Base-by-base conservation (phyloP, 1,140 invertebrate species). In the Phymorhynchus buccinoides region DNA sequence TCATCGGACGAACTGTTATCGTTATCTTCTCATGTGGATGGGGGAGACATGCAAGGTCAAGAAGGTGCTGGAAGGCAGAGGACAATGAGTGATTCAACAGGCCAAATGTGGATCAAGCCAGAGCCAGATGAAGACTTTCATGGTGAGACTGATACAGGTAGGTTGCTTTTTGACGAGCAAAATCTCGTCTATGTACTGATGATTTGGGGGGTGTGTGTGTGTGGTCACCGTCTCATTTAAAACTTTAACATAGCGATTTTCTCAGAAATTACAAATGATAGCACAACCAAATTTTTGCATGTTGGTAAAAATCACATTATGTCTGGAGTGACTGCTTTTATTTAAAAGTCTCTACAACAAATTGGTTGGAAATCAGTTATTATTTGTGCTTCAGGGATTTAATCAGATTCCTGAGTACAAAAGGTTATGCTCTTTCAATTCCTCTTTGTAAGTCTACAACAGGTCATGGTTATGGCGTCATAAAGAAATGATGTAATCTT, bases 51-150 rank as follows among this genome's bases (percentile, higher is more conserved):
- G 48, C 42, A n/a, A 52, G 32, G 32, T 52, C 79, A 35, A 9
- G 32, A 7, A 35, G 32, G 79, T 35, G 16, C 48, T 14, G 48
- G 79, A 32, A 14, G 48, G 44, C 42, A 41, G 7, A 56, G 32
- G 79, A 22, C 71, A 73, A 7, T 39, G 9, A 39, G 30, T 66
- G 80, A 81, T 27, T 22, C 80, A 66, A 35, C 80, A 35, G 37
- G 48, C 27, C 80, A 81, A n/a, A 16, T 80, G 42, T 80, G 79
- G 79, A 52, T 80, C n/a, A 80, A 80, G 42, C 79, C 52, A 27
- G 79, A 80, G 37, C 41, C 32, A 22, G 32, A 9, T 80, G 79
- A 80, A n/a, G 44, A 80, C 35, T 22, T 35, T 9, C 32, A 52
- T 80, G 79, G 48, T 12, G 81, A 42, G n/a, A 30, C 79, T 52